Evolutionary conservation across 1,140 invertebrate species (phyloP).

Genomic region (Eriocheir sinensis): DNA sequence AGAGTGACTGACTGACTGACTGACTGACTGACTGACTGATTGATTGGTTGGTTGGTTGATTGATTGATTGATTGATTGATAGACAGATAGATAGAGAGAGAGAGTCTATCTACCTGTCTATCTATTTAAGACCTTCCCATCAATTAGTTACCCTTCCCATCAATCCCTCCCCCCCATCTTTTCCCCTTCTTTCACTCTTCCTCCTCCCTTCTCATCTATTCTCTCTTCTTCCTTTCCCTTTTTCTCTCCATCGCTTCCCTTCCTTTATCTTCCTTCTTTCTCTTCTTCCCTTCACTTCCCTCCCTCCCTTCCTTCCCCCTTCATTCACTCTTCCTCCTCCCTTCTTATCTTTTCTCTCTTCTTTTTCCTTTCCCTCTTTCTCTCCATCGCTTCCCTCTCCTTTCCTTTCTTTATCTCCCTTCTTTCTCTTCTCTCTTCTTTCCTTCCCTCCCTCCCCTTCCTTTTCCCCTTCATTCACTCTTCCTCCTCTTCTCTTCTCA

Average conservation of each 20-base stretch:
- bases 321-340: background rate
- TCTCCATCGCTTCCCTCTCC: background rate
- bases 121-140: background rate
- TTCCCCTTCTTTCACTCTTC: background rate
- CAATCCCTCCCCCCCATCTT: background rate
- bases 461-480: background rate
- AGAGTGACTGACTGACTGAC: background rate
- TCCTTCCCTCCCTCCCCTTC: constrained; percentile 1
- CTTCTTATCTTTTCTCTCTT: constrained; percentile 25
- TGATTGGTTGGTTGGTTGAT: background rate
- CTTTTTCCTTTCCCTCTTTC: constrained; percentile 19
- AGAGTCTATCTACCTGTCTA: constrained; percentile 27
- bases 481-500: background rate
- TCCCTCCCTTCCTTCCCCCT: background rate
- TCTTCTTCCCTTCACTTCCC: background rate
- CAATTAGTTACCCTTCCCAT: background rate
- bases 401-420: background rate
- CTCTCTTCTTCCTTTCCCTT: background rate
- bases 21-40: background rate
- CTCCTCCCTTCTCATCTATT: background rate
- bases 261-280: background rate
- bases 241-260: constrained; percentile 5
- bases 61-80: background rate
- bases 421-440: too few species aligned
- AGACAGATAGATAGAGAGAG: too few species aligned